Evolutionary conservation across 2,113 vertebrate genomes (phyloP).

Genomic region (Heterotis niloticus): DNA sequence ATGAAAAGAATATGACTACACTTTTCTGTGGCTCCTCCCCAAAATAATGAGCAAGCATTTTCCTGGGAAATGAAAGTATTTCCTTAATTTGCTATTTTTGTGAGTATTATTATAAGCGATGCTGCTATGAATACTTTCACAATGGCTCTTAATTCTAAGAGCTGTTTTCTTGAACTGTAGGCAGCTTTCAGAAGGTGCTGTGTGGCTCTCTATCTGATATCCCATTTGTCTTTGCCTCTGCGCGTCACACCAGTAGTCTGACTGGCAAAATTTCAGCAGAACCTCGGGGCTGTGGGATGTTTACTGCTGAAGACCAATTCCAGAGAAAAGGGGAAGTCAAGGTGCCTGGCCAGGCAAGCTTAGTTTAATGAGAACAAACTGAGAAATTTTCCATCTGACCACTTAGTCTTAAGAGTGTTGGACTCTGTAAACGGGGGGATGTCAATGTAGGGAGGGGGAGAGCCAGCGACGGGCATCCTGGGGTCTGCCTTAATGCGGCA

Average conservation of each 20-base stretch:
- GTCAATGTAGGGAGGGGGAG: neutral
- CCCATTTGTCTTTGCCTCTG: neutral
- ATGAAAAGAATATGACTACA: too few species aligned
- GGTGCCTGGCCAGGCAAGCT: neutral
- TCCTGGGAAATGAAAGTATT: too few species aligned
- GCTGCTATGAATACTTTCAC: too few species aligned
- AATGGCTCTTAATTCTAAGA: too few species aligned
- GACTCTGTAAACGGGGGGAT: slow-evolving; percentile 4
- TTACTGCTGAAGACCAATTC: neutral
- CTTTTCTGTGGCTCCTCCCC: too few species aligned
- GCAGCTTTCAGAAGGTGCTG: neutral
- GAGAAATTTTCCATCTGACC: slow-evolving; percentile 11
- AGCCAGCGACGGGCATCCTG: neutral
- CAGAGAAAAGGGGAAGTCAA: neutral
- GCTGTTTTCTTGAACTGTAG: neutral
- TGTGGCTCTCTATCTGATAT: too few species aligned
- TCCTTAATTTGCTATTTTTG: too few species aligned
- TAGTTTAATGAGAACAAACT: slow-evolving; percentile 20
- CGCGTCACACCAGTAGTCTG: neutral
- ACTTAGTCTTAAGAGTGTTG: neutral
- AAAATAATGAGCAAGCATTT: too few species aligned
- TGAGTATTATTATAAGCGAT: too few species aligned
- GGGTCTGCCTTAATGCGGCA: neutral
- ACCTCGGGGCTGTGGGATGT: neutral
- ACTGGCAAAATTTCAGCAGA: neutral